Conservation (phyloP, 2,113 vertebrate genomes). For the Daphoenositta chrysoptera region DNA sequence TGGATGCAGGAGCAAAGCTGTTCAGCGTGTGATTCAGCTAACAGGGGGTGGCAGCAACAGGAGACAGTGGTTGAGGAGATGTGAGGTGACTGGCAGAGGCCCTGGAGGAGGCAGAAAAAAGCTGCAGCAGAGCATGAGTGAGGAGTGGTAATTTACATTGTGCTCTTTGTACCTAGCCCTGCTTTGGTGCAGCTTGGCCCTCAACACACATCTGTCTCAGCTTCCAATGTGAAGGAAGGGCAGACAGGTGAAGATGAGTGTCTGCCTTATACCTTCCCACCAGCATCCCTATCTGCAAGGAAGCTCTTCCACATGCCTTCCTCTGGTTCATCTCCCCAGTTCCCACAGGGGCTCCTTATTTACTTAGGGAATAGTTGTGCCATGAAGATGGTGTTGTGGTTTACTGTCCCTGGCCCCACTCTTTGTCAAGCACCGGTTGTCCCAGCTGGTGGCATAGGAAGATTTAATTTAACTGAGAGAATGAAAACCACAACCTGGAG, state of each 20-base stretch:
- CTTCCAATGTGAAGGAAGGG: not conserved
- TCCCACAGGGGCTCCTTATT: not conserved
- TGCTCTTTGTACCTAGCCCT: not conserved
- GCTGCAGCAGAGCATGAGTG: not conserved
- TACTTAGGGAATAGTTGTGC: not conserved
- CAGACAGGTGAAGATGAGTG: not conserved
- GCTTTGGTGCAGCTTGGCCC: not conserved
- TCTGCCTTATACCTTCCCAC: not conserved
- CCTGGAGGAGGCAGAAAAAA: not conserved
- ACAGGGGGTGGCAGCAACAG: not conserved
- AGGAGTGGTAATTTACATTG: rapidly evolving
- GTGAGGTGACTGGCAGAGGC: not conserved
- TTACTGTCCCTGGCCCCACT: not conserved
- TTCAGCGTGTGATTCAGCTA: not conserved
- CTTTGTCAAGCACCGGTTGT: not conserved
- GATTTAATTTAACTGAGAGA: not conserved
- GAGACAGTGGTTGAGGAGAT: not conserved
- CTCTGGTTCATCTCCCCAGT: not conserved
- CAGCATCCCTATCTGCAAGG: not conserved
- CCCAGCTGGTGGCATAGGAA: not conserved
- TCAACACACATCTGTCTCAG: not conserved
- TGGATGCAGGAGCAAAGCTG: not conserved
- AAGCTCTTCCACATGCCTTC: not conserved
- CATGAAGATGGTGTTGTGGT: not conserved
- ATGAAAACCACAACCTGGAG: conserved; percentile 38